phyloP scores from a whole-genome alignment of 2,888 invertebrate genomes.

The Platerodrilus igneus region DNA sequence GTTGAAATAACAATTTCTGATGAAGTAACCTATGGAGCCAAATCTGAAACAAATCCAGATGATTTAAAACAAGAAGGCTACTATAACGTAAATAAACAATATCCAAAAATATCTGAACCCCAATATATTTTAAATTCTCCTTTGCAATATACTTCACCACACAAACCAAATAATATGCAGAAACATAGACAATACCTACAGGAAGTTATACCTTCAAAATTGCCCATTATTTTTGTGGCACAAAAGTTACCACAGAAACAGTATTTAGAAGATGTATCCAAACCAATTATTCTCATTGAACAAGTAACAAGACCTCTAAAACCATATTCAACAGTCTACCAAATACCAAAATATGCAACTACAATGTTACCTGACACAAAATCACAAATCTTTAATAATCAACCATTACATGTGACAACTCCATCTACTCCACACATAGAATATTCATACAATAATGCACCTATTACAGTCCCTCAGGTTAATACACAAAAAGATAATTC shows the following conservation, averaged over 20 bases:
- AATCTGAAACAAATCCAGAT: too few species aligned
- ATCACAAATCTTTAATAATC: not conserved
- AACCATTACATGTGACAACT: slow-evolving; percentile 1
- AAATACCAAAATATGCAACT: too few species aligned
- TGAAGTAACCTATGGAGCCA: slow-evolving; percentile 1
- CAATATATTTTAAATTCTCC: slow-evolving; percentile 14
- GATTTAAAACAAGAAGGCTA: too few species aligned
- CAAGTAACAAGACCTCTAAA: slow-evolving; percentile 3
- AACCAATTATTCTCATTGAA: slow-evolving; percentile 11
- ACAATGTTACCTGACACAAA: too few species aligned
- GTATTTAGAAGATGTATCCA: slow-evolving; percentile 5
- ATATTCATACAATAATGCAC: too few species aligned
- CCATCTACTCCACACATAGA: slow-evolving; percentile 3
- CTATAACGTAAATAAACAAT: too few species aligned
- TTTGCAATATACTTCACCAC: too few species aligned
- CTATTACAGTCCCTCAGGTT: too few species aligned
- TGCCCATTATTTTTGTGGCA: slow-evolving; percentile 5
- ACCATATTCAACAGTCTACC: slow-evolving; percentile 18
- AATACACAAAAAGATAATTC: slow-evolving; percentile 36
- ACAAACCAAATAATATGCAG: slow-evolving; percentile 15
- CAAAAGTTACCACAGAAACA: slow-evolving; percentile 9
- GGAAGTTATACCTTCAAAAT: slow-evolving; percentile 12
- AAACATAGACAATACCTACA: slow-evolving; percentile 17
- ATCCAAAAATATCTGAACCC: too few species aligned
- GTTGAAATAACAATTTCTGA: slow-evolving; percentile 45